phyloP scores from a whole-genome alignment of 2,113 vertebrate genomes.

The Bettongia penicillata region DNA sequence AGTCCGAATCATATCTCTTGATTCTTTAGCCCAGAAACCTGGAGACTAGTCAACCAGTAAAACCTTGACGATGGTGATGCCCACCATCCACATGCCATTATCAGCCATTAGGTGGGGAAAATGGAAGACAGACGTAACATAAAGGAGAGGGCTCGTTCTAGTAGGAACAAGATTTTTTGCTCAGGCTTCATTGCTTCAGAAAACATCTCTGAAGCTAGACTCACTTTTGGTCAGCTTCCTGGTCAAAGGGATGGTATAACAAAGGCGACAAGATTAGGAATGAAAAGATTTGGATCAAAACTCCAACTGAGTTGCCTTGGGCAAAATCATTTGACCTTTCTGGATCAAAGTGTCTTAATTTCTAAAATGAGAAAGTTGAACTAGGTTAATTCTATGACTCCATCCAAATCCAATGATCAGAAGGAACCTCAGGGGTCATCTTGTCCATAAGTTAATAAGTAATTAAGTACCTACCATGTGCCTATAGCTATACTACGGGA shows the following conservation, averaged over 20 bases:
- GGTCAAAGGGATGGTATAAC: background rate
- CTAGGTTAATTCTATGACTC: background rate
- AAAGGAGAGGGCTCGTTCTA: background rate
- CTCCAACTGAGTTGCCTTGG: background rate
- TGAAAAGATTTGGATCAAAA: background rate
- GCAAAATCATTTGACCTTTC: background rate
- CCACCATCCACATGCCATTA: background rate
- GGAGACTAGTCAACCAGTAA: background rate
- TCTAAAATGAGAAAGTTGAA: background rate
- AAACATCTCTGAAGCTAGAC: background rate
- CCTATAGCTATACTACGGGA: background rate
- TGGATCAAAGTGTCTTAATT: background rate
- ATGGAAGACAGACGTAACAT: background rate
- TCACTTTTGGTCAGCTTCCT: background rate
- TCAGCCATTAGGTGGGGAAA: background rate
- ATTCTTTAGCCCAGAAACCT: background rate
- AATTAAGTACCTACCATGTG: background rate
- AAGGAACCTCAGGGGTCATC: background rate
- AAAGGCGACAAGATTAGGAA: background rate
- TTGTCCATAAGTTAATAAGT: background rate
- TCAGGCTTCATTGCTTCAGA: background rate
- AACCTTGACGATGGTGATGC: background rate
- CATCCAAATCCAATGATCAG: background rate
- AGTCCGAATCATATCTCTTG: background rate
- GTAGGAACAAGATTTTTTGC: fast-evolving